phyloP scores from a whole-genome alignment of 2,888 invertebrate genomes.

The Carpatolechia fugitivella region DNA sequence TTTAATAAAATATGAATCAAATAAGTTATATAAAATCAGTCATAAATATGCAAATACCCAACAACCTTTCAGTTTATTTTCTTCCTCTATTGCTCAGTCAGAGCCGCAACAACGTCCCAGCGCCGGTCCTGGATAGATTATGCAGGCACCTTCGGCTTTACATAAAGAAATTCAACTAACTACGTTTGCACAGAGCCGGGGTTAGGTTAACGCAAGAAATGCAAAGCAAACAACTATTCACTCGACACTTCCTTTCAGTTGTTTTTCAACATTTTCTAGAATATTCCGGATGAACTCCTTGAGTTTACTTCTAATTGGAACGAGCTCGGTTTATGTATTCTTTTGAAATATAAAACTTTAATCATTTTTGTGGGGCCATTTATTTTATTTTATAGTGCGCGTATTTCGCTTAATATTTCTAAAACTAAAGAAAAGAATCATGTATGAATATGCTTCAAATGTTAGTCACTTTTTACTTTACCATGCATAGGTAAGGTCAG shows the following conservation, averaged over 20 bases:
- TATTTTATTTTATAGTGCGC: too few species aligned
- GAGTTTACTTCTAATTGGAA: background rate
- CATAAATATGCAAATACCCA: background rate
- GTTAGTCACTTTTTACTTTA: too few species aligned
- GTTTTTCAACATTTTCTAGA: background rate
- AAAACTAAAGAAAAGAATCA: too few species aligned
- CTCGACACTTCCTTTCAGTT: background rate
- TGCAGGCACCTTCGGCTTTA: slow-evolving; percentile 5
- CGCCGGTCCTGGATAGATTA: background rate
- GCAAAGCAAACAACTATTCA: slow-evolving; percentile 9
- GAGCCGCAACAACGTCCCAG: background rate
- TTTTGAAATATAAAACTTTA: too few species aligned
- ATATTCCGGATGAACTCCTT: background rate
- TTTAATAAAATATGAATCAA: background rate
- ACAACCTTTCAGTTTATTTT: background rate
- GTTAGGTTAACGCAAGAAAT: slow-evolving; percentile 6
- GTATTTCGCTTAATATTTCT: too few species aligned
- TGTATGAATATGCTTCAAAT: too few species aligned
- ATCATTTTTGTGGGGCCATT: too few species aligned
- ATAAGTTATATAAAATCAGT: background rate
- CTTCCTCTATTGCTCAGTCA: background rate
- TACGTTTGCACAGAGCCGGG: slow-evolving; percentile 5
- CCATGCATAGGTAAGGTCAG: too few species aligned
- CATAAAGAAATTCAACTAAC: slow-evolving; percentile 6
- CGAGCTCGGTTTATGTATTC: background rate